Evolutionary conservation across 2,888 invertebrate genomes (phyloP).

Genomic region (Perdita meconis): DNA sequence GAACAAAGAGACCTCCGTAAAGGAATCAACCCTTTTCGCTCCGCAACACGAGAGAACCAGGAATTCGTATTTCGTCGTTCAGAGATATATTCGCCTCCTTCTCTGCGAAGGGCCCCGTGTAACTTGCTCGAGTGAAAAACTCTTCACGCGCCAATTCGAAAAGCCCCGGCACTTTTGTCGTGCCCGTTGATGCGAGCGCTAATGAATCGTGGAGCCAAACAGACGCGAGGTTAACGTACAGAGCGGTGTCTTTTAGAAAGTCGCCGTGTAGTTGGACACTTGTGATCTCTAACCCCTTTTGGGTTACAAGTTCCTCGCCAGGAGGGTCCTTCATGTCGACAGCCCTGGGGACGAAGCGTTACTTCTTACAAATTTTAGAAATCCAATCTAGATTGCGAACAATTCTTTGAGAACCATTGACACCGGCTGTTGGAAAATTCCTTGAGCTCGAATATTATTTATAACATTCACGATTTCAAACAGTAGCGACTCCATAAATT

Average conservation of each 20-base stretch:
- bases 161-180: not conserved
- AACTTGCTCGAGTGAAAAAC: slow-evolving; percentile 8
- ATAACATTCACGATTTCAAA: no score
- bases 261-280: slow-evolving; percentile 34
- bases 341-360: slow-evolving; percentile 50
- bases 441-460: no score
- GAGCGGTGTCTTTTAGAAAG: slow-evolving; percentile 42
- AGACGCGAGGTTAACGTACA: slow-evolving; percentile 33
- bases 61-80: slow-evolving; percentile 52
- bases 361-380: slow-evolving; percentile 37
- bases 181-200: slow-evolving; percentile 6
- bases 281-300: slow-evolving; percentile 42
- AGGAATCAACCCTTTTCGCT: slow-evolving; percentile 72
- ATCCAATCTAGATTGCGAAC: not conserved
- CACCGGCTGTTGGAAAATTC: not conserved
- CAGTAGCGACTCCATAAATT: no score
- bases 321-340: slow-evolving; percentile 64
- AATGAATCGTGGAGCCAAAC: slow-evolving; percentile 52
- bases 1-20: slow-evolving; percentile 74
- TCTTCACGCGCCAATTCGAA: not conserved
- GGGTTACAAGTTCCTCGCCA: slow-evolving; percentile 48
- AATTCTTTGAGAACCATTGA: not conserved
- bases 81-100: slow-evolving; percentile 22
- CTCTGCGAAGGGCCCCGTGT: not conserved
- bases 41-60: slow-evolving; percentile 31